These are phyloP conservation scores for Astropecten irregularis DNA, from an alignment of 53 echinoderm and acorn worm genomes.

Conservation along the genomic window DNA sequence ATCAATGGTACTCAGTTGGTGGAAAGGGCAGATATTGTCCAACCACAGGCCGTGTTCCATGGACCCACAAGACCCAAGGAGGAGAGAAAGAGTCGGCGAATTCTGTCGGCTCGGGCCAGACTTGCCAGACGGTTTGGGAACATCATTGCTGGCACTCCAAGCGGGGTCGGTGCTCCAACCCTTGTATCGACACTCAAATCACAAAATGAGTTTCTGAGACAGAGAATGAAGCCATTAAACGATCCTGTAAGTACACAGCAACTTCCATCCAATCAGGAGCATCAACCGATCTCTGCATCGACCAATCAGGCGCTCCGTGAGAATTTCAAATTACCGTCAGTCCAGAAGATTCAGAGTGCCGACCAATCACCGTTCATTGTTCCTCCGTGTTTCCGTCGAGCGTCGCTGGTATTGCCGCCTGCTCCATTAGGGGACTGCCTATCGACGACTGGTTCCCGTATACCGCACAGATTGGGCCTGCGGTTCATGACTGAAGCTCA, in stretches of 20 bases:
- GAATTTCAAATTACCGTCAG: background rate
- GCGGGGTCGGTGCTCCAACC: background rate
- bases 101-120: conserved; percentile 14
- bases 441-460: conserved; percentile 64
- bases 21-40: conserved; percentile 74
- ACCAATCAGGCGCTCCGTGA: background rate
- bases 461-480: conserved; percentile 86
- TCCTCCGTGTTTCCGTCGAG: conserved; percentile 12
- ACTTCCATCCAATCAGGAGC: background rate
- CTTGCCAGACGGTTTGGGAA: background rate
- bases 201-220: conserved; percentile 27
- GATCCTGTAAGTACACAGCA: background rate
- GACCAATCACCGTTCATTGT: background rate
- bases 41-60: conserved; percentile 53
- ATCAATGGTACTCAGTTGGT: conserved; percentile 82
- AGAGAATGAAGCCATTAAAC: background rate
- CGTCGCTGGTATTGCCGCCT: conserved; percentile 72
- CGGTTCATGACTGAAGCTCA: conserved; percentile 91
- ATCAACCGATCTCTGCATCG: background rate
- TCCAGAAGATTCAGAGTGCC: background rate
- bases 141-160: background rate
- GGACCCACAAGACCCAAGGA: conserved; percentile 32
- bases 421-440: conserved; percentile 84
- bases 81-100: conserved; percentile 13
- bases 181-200: background rate